Conservation (phyloP, 2,113 vertebrate species). For the Pteruthius melanotis region DNA sequence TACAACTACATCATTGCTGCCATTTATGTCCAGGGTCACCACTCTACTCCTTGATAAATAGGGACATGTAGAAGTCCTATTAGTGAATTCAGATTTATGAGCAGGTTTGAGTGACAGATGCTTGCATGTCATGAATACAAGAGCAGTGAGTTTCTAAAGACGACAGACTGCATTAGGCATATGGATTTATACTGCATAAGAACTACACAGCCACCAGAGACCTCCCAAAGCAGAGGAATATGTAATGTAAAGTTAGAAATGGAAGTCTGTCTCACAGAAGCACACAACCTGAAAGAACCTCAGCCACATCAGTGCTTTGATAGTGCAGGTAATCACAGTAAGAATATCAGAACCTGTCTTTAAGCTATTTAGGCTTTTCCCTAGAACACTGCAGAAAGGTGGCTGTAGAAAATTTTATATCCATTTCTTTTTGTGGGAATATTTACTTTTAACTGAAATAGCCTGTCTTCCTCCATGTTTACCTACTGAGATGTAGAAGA, state of each 20-base stretch:
- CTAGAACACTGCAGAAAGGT: neutral
- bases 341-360: neutral
- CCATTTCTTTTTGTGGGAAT: neutral
- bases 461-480: neutral
- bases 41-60: neutral
- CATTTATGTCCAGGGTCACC: neutral
- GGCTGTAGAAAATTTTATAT: neutral
- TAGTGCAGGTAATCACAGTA: neutral
- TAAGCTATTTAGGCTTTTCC: neutral
- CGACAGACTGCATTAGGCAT: neutral
- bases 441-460: neutral
- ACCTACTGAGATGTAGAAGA: neutral
- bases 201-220: neutral
- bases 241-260: neutral
- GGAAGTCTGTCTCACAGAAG: neutral
- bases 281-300: neutral
- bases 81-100: slow-evolving; percentile 4
- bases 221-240: neutral
- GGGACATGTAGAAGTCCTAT: neutral
- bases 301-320: neutral
- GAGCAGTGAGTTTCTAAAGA: neutral
- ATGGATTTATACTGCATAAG: neutral
- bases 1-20: neutral
- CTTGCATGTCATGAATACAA: slow-evolving; percentile 8
- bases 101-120: neutral